Evolutionary conservation across 2,888 invertebrate species (phyloP).

Genomic region (Caenorhabditis imperialis): DNA sequence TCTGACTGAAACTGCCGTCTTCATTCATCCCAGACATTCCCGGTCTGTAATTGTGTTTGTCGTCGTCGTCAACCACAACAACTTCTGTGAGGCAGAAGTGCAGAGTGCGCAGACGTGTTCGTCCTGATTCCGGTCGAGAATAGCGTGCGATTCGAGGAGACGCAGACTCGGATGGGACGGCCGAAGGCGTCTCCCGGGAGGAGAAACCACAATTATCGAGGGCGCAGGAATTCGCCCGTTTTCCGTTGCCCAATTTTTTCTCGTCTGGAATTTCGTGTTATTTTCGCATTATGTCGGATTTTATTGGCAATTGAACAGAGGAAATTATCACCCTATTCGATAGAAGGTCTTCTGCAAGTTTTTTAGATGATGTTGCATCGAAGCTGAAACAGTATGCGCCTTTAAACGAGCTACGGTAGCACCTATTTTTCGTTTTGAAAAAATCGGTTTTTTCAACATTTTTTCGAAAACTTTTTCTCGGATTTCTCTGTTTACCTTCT

Average conservation of each 20-base stretch:
- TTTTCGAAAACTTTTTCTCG: too few species aligned
- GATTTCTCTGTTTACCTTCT: neutral
- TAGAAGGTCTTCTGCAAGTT: too few species aligned
- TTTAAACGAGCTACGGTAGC: too few species aligned
- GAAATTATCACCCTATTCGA: too few species aligned
- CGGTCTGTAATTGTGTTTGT: constrained; percentile 28
- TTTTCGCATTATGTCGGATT: neutral
- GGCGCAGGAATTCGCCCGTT: neutral
- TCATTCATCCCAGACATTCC: neutral
- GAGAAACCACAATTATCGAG: constrained; percentile 38
- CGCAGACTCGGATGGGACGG: constrained; percentile 26
- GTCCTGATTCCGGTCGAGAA: constrained; percentile 26
- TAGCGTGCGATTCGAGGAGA: constrained; percentile 18
- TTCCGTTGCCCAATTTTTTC: neutral
- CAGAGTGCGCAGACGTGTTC: constrained; percentile 38
- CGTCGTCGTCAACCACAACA: neutral
- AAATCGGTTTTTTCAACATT: too few species aligned
- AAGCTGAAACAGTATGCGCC: too few species aligned
- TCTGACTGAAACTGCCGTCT: constrained; percentile 1
- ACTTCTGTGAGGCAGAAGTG: constrained; percentile 6
- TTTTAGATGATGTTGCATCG: too few species aligned
- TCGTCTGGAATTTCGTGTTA: neutral
- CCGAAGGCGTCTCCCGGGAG: constrained; percentile 9
- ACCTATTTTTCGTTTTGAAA: too few species aligned
- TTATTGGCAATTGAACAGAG: constrained; percentile 2